Conservation (phyloP, 2,888 invertebrate genomes). For the Volucella bombylans region DNA sequence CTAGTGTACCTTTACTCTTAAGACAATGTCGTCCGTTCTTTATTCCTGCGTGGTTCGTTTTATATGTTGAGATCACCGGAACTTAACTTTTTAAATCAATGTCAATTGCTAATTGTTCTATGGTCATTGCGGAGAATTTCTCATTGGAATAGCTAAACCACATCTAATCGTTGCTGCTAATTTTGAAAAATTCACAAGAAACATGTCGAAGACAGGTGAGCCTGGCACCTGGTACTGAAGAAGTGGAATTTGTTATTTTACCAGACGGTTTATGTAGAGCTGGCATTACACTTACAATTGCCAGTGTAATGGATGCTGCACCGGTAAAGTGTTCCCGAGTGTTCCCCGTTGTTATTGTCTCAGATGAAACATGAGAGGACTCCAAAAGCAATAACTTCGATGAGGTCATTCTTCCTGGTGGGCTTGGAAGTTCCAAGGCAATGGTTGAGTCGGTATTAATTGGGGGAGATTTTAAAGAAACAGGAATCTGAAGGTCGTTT, state of each 20-base stretch:
- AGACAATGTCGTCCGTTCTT: too few relatives aligned
- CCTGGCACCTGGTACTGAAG: slow-evolving; percentile 95
- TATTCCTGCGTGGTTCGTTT: too few relatives aligned
- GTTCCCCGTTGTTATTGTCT: slow-evolving; percentile 90
- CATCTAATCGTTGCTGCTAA: not conserved
- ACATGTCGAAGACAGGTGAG: slow-evolving; percentile 84
- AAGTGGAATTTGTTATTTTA: slow-evolving; percentile 96
- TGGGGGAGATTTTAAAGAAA: slow-evolving; percentile 89
- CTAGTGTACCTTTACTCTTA: too few relatives aligned
- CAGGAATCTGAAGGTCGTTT: slow-evolving; percentile 90
- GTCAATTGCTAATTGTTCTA: not conserved
- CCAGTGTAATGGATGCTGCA: slow-evolving; percentile 87
- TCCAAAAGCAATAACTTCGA: slow-evolving; percentile 85
- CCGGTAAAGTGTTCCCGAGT: slow-evolving; percentile 92
- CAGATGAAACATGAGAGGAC: slow-evolving; percentile 88
- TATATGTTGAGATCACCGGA: too few relatives aligned
- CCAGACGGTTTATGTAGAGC: slow-evolving; percentile 95
- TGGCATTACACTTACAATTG: slow-evolving; percentile 90
- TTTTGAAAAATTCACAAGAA: slow-evolving; percentile 27
- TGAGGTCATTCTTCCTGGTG: slow-evolving; percentile 95
- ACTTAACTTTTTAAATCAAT: too few relatives aligned
- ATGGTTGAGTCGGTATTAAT: slow-evolving; percentile 90
- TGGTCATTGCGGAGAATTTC: slow-evolving; percentile 51
- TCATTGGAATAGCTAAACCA: not conserved
- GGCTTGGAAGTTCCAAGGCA: slow-evolving; percentile 91